A percentile compares a stretch with the other conserved stretches of the same genome.
These are phyloP conservation scores for Sturnira hondurensis DNA, from an alignment of 2,113 vertebrate species.

Conservation along the genomic window DNA sequence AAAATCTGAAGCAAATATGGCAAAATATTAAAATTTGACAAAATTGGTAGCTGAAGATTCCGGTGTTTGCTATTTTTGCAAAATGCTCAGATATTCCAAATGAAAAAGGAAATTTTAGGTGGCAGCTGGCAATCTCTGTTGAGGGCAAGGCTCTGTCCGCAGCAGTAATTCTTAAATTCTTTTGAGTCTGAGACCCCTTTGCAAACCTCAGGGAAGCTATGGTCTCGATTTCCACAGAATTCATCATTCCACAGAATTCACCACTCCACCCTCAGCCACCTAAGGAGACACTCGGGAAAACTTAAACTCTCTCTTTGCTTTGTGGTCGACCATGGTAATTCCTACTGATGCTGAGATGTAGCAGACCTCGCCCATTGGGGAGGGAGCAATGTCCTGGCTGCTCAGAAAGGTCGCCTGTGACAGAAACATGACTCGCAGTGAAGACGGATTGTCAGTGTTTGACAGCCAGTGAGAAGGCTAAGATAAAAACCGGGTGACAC, in stretches of 20 bases:
- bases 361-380: background rate
- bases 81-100: background rate
- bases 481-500: background rate
- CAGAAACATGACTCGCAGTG: slow-evolving; percentile 2
- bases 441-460: background rate
- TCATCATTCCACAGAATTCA: background rate
- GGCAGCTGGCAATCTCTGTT: background rate
- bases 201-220: background rate
- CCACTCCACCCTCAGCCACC: background rate
- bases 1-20: background rate
- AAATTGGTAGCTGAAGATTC: background rate
- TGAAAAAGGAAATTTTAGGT: background rate
- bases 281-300: background rate
- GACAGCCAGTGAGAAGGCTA: background rate
- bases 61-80: background rate
- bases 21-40: slow-evolving; percentile 18
- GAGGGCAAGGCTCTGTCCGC: background rate
- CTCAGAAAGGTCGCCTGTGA: background rate
- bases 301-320: background rate
- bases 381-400: background rate
- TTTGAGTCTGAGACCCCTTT: background rate
- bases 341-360: background rate
- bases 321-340: background rate
- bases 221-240: background rate
- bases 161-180: background rate